Base-by-base conservation (phyloP, 2,888 invertebrate genomes). In the Oligia latruncula region DNA sequence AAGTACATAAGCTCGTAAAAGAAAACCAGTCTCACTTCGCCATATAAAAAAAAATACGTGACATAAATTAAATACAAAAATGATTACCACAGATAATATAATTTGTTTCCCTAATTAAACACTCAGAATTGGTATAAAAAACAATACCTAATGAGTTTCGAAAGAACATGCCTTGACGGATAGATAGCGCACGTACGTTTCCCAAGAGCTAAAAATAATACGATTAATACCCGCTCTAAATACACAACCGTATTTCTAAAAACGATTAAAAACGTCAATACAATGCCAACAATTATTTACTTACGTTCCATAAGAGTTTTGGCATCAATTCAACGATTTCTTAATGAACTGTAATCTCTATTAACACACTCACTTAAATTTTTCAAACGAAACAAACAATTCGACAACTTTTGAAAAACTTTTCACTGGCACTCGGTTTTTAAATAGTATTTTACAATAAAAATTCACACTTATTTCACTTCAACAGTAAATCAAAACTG, bases 281-380 rank as follows among this genome's bases (percentile, higher is more conserved):
- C 77, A 86, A 79, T 60, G 70, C 76, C 75, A 84, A 84, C 40
- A 77, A 80, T 81, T 78, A 87, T 89, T 89, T 87, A 89, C 89
- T 89, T 88, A 89, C 89, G 73, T 82, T 81, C 82, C 80, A 68
- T 78, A 78, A 35, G 75, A 83, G 77, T 81, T 81, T 85, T 90
- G 89, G 90, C 90, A 87, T 74, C 80, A 74, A 78, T 84, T 89
- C 88, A 89, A 90, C 83, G 77, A 90, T 90, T 91, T 90, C 81
- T 87, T 88, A 87, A 90, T 90, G 84, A 88, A 88, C 89, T 46
- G 65, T 72, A 80, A 84, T 85, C 70, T 82, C 46, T 75, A 77
- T 82, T 77, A 85, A 85, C 78, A 78, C 85, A 83, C 77, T 73
- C 90, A 90, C 87, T 85, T 75, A 11, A 74, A 76, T 75, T 82